A percentile compares a stretch with the other conserved stretches of the same genome.
Evolutionary conservation across 2,888 invertebrate genomes (phyloP).

Genomic region (Phasia obesa): DNA sequence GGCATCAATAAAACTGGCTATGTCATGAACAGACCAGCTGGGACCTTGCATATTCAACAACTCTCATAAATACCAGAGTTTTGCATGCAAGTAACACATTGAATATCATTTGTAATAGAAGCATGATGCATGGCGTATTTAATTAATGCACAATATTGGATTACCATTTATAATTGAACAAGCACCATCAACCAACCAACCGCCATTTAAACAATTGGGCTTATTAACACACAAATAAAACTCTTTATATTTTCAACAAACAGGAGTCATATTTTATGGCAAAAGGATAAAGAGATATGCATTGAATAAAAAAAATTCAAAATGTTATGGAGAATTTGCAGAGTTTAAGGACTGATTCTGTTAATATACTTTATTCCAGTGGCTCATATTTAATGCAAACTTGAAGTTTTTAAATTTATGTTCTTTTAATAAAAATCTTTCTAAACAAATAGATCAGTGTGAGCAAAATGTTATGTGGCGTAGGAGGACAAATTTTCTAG

Average conservation of each 20-base stretch:
- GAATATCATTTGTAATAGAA: constrained; percentile 34
- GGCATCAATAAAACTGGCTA: no score
- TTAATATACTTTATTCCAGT: neutral
- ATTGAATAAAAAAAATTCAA: neutral
- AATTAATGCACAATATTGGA: constrained; percentile 58
- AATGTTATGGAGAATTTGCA: constrained; percentile 4
- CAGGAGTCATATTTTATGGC: neutral
- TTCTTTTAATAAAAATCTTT: neutral
- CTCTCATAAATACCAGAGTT: neutral
- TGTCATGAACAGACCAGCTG: neutral
- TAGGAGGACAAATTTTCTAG: no score
- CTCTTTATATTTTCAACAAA: neutral
- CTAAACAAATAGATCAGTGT: no score
- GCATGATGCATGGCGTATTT: constrained; percentile 53
- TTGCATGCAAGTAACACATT: neutral
- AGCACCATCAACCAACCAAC: neutral
- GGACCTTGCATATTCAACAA: neutral
- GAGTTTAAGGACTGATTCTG: neutral
- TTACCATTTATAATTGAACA: constrained; percentile 35
- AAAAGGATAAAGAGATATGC: constrained; percentile 6
- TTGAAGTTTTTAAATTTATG: neutral
- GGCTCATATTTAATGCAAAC: neutral
- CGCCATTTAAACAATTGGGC: neutral
- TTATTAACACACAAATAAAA: neutral
- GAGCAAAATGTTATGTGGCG: no score